Conservation (phyloP, 2,797 vertebrate genomes). For the Pristis pectinata region DNA sequence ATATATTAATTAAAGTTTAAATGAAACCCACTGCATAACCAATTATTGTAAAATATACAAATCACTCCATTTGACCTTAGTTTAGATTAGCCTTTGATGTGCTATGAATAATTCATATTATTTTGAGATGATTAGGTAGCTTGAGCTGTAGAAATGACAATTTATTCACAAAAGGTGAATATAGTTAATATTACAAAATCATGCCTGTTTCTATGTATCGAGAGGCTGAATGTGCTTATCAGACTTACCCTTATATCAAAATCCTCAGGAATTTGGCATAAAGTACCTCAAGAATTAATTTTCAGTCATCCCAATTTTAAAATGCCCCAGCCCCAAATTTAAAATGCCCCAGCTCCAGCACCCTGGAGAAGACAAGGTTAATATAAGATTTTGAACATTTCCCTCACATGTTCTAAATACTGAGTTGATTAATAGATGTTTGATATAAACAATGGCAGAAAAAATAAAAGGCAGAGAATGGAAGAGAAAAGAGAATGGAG, state of each 20-base stretch:
- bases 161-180: not conserved
- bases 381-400: not conserved
- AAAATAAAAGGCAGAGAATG: not conserved
- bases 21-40: not conserved
- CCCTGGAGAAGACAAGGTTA: not conserved
- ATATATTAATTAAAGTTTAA: not conserved
- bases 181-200: not conserved
- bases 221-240: not conserved
- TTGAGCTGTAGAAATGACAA: not conserved
- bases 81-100: not conserved
- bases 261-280: not conserved
- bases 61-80: not conserved
- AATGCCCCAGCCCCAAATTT: not conserved
- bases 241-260: not conserved
- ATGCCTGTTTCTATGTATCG: not conserved
- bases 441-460: not conserved
- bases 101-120: not conserved
- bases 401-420: not conserved
- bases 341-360: not conserved
- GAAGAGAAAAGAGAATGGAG: not conserved
- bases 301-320: not conserved
- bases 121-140: not conserved
- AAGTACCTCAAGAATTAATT: not conserved
- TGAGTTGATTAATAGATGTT: not conserved
- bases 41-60: not conserved